Base-by-base conservation (phyloP, 2,113 vertebrate genomes). In the Hydropotes inermis region DNA sequence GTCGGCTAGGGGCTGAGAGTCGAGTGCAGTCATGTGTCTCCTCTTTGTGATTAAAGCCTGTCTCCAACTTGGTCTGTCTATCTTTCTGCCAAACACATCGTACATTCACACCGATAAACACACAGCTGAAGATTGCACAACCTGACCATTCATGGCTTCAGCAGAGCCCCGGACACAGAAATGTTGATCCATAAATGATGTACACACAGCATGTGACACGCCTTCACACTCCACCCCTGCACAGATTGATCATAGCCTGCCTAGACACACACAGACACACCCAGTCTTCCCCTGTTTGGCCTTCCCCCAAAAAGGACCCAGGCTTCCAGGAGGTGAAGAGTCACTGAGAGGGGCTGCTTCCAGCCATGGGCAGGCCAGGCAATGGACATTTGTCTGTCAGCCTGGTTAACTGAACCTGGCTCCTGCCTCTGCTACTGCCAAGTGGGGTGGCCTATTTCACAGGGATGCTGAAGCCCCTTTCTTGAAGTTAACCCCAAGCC, bases 121-220 rank as follows among this genome's bases (percentile, higher is more conserved):
- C 97, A 93, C 95, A 98, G 97, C 96, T 97, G 97, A 97, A 85
- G 96, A 97, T 97, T 95, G 96, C 83, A 98, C 97, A 97, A 93
- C 95, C 95, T 94, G 97, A 91, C 95, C 96, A 19, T 91, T 91
- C 88, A 6, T 28, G 58, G 89, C 67, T 74, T 96, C 95, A 5
- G 78, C 95, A 95, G 67, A 98, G 95, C 96, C 97, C 97, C 94
- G 70, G 1, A 39, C 94, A 81, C 94, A 93, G 95, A 97, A 89
- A 91, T 98, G 96, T 97, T 97, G 97, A 97, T 97, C 90, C 91
- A 93, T 28, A 84, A 92, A 54, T 94, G 95, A 94, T 91, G 87
- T 91, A 95, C 93, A 93, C 96, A 97, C 88, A 95, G 98, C 86
- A 86, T 60, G 58, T 94, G 97, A 91, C 87, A 95, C 81, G 92